Evolutionary conservation across 30 jellyfish, hydroid and myxozoan species (phyloP), one percentile per base, ranked within the genome.

Genomic region (Aurelia sp.): DNA sequence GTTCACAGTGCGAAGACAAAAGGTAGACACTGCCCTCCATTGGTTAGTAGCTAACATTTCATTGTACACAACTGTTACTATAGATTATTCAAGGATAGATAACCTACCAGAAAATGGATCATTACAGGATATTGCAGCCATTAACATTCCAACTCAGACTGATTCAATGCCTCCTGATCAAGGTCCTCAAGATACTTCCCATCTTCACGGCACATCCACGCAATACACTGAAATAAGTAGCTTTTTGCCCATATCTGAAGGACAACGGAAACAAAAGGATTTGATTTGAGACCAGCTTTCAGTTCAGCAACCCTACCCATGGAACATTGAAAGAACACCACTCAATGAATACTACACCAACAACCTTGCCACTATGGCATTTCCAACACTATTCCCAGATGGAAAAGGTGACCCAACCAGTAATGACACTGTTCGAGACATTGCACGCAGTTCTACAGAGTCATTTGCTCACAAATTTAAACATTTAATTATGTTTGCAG

Each of bases 41-140:
- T 87, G 96, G 96, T 66, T 87, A 72, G 71, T 87, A 13, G 66
- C 68, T 4, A 75, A 76, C 20, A 75, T 76, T 69, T 85, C 84
- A 31, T 11, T 63, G 31, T 86, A 86, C 78, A 63, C 61, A 41
- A 84, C 73, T 4, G 33, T 85, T 30, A 62, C 17, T 30, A 74
- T 85, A 30, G 79, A 85, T 77, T 59, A 35, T 27, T 72, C 22
- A 59, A 17, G 27, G 8, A n/a, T 84, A 12, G 8, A 38, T 13
- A 51, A 61, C 58, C 40, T 84, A 16, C 93, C 89, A 24, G 67
- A 71, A 68, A 21, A 67, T 82, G 92, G 66, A 7, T 27, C 33
- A 27, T 27, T 27, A 27, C 33, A 27, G 33, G 33, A 27, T 27
- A 27, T 27, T 27, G 33, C 33, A 27, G 33, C 33, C 33, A 27